These are phyloP conservation scores for Desoria tigrina DNA, from an alignment of 2,888 invertebrate genomes.

Conservation along the genomic window DNA sequence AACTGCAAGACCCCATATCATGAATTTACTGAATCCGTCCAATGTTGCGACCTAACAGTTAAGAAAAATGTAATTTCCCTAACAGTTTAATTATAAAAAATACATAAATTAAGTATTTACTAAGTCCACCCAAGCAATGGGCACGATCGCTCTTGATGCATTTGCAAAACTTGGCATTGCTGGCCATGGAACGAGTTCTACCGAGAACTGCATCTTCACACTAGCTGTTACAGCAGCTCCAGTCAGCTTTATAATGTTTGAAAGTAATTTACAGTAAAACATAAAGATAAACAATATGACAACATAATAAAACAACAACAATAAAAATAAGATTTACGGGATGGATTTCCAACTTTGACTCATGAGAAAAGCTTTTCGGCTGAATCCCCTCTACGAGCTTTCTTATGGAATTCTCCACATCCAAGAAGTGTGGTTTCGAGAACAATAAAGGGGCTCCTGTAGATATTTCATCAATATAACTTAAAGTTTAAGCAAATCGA, in stretches of 20 bases:
- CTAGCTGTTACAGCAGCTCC: conserved; percentile 30
- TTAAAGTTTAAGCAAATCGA: background rate
- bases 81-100: too few relatives aligned
- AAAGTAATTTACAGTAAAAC: conserved; percentile 4
- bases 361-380: conserved; percentile 29
- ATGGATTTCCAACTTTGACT: conserved; percentile 28
- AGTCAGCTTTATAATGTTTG: conserved; percentile 29
- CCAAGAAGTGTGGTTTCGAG: conserved; percentile 40
- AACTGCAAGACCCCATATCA: conserved; percentile 21
- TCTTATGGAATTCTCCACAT: conserved; percentile 20
- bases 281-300: background rate
- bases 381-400: conserved; percentile 25
- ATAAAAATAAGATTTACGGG: conserved; percentile 12
- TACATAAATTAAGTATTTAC: too few relatives aligned
- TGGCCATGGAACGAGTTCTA: conserved; percentile 29
- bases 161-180: conserved; percentile 37
- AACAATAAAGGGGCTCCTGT: conserved; percentile 35
- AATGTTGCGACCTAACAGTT: conserved; percentile 21
- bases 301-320: background rate
- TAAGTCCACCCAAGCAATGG: conserved; percentile 35
- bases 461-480: background rate
- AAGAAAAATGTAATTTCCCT: too few relatives aligned
- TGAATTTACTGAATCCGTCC: conserved; percentile 17
- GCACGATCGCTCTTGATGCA: conserved; percentile 23
- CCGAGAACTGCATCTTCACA: conserved; percentile 33